Evolutionary conservation across 2,888 invertebrate species (phyloP), one percentile per base, ranked within the genome.

Genomic region (Lithophane ornitopus): DNA sequence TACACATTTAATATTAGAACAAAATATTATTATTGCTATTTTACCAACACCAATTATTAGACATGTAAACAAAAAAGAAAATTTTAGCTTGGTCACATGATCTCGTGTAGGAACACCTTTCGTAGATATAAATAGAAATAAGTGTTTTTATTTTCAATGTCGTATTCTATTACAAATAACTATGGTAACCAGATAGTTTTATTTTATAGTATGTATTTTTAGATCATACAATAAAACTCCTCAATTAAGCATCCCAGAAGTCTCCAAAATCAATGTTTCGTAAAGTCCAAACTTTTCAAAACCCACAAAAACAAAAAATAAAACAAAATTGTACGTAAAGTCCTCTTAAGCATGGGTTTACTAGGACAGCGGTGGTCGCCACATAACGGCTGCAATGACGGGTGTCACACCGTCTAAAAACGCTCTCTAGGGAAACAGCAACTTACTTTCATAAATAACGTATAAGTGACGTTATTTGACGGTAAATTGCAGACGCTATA

Each of bases 31-130:
- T 65, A 72, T 63, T 73, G 28, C 82, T 76, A 61, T 65, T 80
- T 84, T 80, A 81, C 85, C 85, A 70, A 71, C 87, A 85, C 85
- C 87, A 77, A 69, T 62, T 56, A 70, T 66, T 73, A 77, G 77
- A 82, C 82, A 82, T 73, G 82, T 81, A 81, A 85, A 76, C 76
- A 81, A 67, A 78, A 67, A 78, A 78, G 22, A 76, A 41, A 56
- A 22, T 49, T 78, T 81, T 62, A 78, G 75, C 52, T 74, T 41
- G 22, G 1, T 63, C 61, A 52, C 34, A 61, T 19, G n/a, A 54
- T 54, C 16, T 69, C 28, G 26, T 4, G 26, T 22, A 8, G 49
- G 39, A 74, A 62, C 19, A 63, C 16, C 1, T 56, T 46, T 11
- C 3, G 49, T 11, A 70, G 6, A 28, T 34, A 34, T 34, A 34